Conservation (phyloP, 1,140 invertebrate genomes). For the Zophobas atratus region DNA sequence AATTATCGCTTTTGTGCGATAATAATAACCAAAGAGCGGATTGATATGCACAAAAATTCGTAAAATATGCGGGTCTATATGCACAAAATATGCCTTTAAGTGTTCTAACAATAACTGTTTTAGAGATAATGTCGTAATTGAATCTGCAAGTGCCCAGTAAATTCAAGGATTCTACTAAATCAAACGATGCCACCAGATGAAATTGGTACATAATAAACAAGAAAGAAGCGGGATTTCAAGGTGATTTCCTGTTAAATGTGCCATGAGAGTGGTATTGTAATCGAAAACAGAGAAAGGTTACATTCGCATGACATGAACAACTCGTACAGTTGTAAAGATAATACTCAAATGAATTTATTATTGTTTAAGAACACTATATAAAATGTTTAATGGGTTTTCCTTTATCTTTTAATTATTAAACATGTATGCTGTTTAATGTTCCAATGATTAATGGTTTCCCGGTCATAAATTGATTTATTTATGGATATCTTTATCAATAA, state of each 20-base stretch:
- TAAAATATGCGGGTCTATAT: no score
- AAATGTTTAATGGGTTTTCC: constrained; percentile 37
- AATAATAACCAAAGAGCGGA: no score
- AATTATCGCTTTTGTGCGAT: no score
- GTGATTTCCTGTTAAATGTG: constrained; percentile 30
- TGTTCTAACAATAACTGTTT: no score
- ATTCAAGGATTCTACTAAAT: background rate
- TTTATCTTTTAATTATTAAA: constrained; percentile 47
- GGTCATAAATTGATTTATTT: constrained; percentile 45
- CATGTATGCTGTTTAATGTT: constrained; percentile 36
- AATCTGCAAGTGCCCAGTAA: no score
- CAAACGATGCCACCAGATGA: background rate
- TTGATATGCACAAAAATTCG: no score
- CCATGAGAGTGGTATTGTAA: constrained; percentile 16
- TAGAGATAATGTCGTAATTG: no score
- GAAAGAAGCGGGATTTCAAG: constrained; percentile 31
- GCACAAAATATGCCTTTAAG: no score
- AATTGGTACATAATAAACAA: background rate
- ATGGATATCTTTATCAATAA: constrained; percentile 39
- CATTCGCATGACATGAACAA: constrained; percentile 23
- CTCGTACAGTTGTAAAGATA: constrained; percentile 33
- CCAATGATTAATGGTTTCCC: constrained; percentile 33
- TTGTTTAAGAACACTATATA: constrained; percentile 12
- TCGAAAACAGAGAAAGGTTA: constrained; percentile 23
- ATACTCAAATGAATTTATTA: constrained; percentile 32